Percentiles rank a stretch among this genome's conserved stretches.
phyloP scores from a whole-genome alignment of 2,113 vertebrate genomes.

The Actinemys pallida region DNA sequence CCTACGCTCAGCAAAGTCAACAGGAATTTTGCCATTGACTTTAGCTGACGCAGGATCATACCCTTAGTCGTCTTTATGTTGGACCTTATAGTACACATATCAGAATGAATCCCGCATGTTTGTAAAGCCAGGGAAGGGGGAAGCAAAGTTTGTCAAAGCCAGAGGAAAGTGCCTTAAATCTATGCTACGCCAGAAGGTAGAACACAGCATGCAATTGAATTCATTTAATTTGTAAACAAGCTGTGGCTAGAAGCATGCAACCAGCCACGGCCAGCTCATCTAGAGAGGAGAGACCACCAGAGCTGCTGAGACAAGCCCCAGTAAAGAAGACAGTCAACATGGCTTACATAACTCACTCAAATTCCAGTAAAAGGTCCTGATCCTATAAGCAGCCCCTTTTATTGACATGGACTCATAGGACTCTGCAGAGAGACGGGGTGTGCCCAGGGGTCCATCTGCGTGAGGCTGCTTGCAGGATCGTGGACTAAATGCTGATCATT shows the following conservation, averaged over 20 bases:
- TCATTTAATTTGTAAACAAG: constrained; percentile 59
- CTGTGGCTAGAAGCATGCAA: neutral
- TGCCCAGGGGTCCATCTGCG: neutral
- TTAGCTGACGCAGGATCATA: neutral
- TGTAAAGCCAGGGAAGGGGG: neutral
- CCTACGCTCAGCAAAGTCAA: neutral
- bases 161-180: constrained; percentile 16
- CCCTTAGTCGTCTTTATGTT: neutral
- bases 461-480: neutral
- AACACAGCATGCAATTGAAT: constrained; percentile 49
- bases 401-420: neutral
- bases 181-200: constrained; percentile 10
- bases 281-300: neutral
- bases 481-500: neutral
- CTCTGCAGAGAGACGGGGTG: neutral
- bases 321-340: neutral
- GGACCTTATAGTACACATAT: neutral
- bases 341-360: neutral
- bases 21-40: neutral
- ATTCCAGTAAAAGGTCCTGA: neutral
- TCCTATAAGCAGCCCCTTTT: neutral
- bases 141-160: constrained; percentile 9
- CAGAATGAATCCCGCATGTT: neutral
- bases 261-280: neutral
- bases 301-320: neutral